Evolutionary conservation across 2,888 invertebrate genomes (phyloP).

Genomic region (Drosophila anomelani): DNA sequence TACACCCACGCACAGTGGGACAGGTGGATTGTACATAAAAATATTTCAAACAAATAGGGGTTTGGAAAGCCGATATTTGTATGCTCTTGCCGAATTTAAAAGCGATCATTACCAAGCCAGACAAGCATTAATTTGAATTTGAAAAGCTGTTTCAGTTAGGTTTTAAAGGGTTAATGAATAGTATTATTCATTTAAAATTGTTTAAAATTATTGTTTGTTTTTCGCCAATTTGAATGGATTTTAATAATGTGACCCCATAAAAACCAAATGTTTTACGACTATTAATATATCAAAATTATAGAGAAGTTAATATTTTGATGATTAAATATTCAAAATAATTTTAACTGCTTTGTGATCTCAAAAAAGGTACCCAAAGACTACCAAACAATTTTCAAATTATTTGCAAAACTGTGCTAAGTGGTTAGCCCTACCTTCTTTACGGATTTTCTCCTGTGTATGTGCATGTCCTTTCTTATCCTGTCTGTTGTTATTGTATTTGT

Average conservation of each 20-base stretch:
- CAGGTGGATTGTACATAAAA: background rate
- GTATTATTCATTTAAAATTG: too few relatives aligned
- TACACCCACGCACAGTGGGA: constrained; percentile 16
- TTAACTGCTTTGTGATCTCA: too few relatives aligned
- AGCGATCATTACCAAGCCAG: background rate
- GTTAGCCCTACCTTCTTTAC: constrained; percentile 17
- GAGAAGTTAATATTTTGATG: too few relatives aligned
- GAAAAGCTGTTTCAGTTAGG: background rate
- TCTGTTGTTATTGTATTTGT: background rate
- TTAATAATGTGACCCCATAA: too few relatives aligned
- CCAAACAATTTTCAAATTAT: too few relatives aligned
- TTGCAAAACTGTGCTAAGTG: background rate
- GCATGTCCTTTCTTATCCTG: background rate
- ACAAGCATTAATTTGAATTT: background rate
- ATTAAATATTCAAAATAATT: too few relatives aligned
- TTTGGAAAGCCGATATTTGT: background rate
- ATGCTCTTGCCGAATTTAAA: background rate
- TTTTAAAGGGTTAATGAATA: background rate
- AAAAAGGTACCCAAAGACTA: too few relatives aligned
- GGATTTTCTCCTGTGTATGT: constrained; percentile 22
- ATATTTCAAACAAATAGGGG: background rate
- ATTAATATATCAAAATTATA: background rate
- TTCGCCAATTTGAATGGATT: too few relatives aligned
- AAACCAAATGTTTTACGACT: too few relatives aligned
- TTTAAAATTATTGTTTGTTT: too few relatives aligned